Percentiles rank a stretch among this genome's conserved stretches.
phyloP scores from a whole-genome alignment of 2,888 invertebrate genomes.

The Congeria kusceri region DNA sequence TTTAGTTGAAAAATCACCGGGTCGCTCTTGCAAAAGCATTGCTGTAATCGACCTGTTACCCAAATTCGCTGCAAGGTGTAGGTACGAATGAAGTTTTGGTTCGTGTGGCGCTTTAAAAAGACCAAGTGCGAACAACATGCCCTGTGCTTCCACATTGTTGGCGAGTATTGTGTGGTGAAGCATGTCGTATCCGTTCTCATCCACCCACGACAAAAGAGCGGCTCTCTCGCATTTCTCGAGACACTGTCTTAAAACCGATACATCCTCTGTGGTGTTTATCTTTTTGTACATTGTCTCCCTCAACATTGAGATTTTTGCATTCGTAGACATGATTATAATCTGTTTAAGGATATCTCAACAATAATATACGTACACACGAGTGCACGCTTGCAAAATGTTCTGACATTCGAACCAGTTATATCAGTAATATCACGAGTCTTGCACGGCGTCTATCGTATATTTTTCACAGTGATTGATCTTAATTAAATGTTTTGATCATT shows the following conservation, averaged over 20 bases:
- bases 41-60: slow-evolving; percentile 73
- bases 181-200: slow-evolving; percentile 73
- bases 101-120: slow-evolving; percentile 75
- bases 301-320: slow-evolving; percentile 23
- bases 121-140: slow-evolving; percentile 73
- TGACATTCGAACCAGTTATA: too few relatives aligned
- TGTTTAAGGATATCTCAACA: too few relatives aligned
- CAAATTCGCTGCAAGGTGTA: slow-evolving; percentile 78
- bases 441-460: too few relatives aligned
- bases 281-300: slow-evolving; percentile 41
- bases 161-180: slow-evolving; percentile 79
- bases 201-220: slow-evolving; percentile 62
- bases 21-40: slow-evolving; percentile 75
- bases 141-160: slow-evolving; percentile 75
- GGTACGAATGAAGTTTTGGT: slow-evolving; percentile 71
- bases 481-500: too few relatives aligned
- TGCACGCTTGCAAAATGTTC: too few relatives aligned
- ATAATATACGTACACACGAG: too few relatives aligned
- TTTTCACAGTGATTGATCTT: too few relatives aligned
- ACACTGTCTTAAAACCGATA: slow-evolving; percentile 36
- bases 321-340: too few relatives aligned
- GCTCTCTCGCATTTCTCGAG: slow-evolving; percentile 62
- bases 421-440: too few relatives aligned
- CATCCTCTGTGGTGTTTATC: slow-evolving; percentile 51
- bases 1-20: slow-evolving; percentile 66